A percentile compares a stretch with the other conserved stretches of the same genome.
Evolutionary conservation across 2,888 invertebrate species (phyloP).

Genomic region (Tetragonisca angustula): DNA sequence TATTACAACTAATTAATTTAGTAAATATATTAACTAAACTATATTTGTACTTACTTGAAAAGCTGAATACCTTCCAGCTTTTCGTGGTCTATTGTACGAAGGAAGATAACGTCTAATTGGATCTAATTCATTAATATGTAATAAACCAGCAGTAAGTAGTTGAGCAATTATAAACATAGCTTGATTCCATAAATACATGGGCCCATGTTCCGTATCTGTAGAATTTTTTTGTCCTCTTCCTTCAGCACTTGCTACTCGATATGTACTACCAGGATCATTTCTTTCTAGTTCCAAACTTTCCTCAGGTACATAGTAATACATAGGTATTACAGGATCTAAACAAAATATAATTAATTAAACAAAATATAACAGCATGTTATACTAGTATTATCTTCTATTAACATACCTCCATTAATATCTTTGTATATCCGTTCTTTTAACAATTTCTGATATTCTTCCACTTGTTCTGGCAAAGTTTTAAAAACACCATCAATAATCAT

Average conservation of each 20-base stretch:
- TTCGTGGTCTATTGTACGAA: slow-evolving; percentile 96
- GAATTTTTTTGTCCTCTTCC: slow-evolving; percentile 83
- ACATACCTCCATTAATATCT: slow-evolving; percentile 91
- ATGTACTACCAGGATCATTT: slow-evolving; percentile 88
- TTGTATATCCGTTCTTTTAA: slow-evolving; percentile 92
- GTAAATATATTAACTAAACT: background rate
- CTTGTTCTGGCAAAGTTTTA: slow-evolving; percentile 93
- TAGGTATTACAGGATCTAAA: slow-evolving; percentile 95
- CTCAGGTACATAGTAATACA: slow-evolving; percentile 94
- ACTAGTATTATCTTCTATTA: slow-evolving; percentile 9
- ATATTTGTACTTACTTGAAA: slow-evolving; percentile 91
- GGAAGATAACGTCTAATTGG: slow-evolving; percentile 97
- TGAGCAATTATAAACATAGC: slow-evolving; percentile 97
- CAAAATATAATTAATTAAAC: background rate
- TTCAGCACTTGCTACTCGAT: slow-evolving; percentile 87
- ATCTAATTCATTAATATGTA: slow-evolving; percentile 98
- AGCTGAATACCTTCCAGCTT: slow-evolving; percentile 97
- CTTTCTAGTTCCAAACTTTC: slow-evolving; percentile 90
- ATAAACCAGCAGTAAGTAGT: slow-evolving; percentile 93
- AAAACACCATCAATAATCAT: slow-evolving; percentile 98
- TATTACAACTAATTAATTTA: slow-evolving; percentile 30
- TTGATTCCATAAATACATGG: slow-evolving; percentile 92
- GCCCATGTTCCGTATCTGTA: slow-evolving; percentile 63
- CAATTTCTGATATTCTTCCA: slow-evolving; percentile 95
- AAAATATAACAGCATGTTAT: slow-evolving; percentile 18